Base-by-base conservation (phyloP, 1,140 invertebrate genomes). In the Ooceraea biroi region DNA sequence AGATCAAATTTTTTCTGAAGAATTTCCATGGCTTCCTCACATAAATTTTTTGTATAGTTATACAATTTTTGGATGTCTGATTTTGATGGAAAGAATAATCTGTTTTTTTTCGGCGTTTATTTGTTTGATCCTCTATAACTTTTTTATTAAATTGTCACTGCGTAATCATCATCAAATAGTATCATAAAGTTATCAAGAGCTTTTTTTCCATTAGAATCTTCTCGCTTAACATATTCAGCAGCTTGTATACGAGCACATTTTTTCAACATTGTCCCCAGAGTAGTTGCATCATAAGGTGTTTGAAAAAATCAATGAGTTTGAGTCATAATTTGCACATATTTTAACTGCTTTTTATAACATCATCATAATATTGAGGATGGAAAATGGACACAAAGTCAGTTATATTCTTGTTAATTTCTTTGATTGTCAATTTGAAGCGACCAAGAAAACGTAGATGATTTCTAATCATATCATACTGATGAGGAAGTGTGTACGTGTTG, bases 61-160 rank as follows among this genome's bases (percentile, higher is more conserved):
- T 65, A 22, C 11, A 65, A 65, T 22, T 65, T 65, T 65, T 65
- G 11, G 11, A 65, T 65, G 5, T 65, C 63, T 65, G 36, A 65
- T 44, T 65, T 65, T 44, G 36, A 65, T 44, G 63, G 36, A n/a
- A 44, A 65, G 63, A 5, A 65, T 19, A 25, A 41, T 46, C 44
- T 65, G 19, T n/a, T 8, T 65, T 65, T 14, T 22, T 19, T 22
- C 63, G 63, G 0, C 63, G 36, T 65, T 44, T 44, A 65, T 65
- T 65, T 65, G 61, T 19, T 1, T 1, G 36, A 65, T 65, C 63
- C 12, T 65, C 36, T 44, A 4, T 46, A 46, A 65, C 36, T 44
- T 44, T 65, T 65, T 65, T 65, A 65, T 65, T 65, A n/a, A 65
- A 65, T 65, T 65, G 36, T 65, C 63, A 46, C 63, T 46, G 63